Percentiles rank a stretch among this genome's conserved stretches.
Conservation (phyloP, 2,113 vertebrate genomes). For the Xenopus tropicalis region DNA sequence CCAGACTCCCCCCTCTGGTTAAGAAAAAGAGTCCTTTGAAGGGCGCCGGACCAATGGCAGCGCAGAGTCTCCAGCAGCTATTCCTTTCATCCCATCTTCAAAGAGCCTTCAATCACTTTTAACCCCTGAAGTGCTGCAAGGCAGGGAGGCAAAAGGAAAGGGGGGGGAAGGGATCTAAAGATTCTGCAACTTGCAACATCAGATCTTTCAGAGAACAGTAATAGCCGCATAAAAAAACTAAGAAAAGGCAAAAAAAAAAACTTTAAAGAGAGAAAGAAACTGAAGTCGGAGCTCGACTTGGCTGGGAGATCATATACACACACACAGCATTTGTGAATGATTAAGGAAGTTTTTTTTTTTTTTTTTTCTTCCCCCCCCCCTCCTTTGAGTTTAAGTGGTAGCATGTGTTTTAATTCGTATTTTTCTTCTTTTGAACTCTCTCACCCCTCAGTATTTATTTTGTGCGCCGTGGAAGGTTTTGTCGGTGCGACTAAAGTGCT, state of each 20-base stretch:
- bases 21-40: conserved; percentile 43
- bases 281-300: background rate
- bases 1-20: conserved; percentile 45
- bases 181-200: conserved; percentile 29
- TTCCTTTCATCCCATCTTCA: conserved; percentile 46
- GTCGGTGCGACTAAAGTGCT: conserved; percentile 7
- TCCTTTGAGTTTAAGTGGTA: conserved; percentile 16
- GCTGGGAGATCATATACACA: conserved; percentile 18
- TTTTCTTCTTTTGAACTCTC: conserved; percentile 34
- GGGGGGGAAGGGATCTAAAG: background rate
- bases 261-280: conserved; percentile 11
- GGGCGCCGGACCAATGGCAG: conserved; percentile 36
- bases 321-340: conserved; percentile 38
- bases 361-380: conserved; percentile 8
- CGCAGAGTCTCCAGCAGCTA: conserved; percentile 37
- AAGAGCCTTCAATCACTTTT: conserved; percentile 43
- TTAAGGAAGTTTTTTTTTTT: conserved; percentile 37
- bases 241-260: conserved; percentile 10
- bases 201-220: conserved; percentile 20
- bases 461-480: background rate
- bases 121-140: conserved; percentile 35
- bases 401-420: conserved; percentile 40
- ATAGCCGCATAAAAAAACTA: background rate
- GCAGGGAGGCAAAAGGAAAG: background rate
- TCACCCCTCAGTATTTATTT: conserved; percentile 24